Conservation (phyloP, 2,888 invertebrate species). For the Halictus ligatus region DNA sequence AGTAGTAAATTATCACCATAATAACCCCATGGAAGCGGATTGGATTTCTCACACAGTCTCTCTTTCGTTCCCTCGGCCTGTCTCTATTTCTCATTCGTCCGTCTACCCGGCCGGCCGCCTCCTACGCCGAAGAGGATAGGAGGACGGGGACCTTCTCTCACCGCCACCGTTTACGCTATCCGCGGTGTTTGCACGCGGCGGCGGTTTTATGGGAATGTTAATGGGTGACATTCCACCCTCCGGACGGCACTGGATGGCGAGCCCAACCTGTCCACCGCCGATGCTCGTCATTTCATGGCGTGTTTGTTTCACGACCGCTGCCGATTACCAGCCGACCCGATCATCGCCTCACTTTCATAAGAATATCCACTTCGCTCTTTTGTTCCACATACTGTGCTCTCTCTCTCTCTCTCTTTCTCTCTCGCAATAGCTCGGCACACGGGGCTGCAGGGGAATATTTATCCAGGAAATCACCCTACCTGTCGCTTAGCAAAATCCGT, state of each 20-base stretch:
- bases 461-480: no score
- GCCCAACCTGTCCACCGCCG: constrained; percentile 35
- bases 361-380: constrained; percentile 11
- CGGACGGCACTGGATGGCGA: constrained; percentile 17
- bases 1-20: constrained; percentile 82
- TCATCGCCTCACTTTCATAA: constrained; percentile 41
- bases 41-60: constrained; percentile 81
- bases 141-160: constrained; percentile 43
- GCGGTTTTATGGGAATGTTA: constrained; percentile 82
- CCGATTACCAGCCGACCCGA: constrained; percentile 54
- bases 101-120: constrained; percentile 45
- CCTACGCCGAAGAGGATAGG: constrained; percentile 42
- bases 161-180: constrained; percentile 76
- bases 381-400: neutral
- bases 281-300: constrained; percentile 71
- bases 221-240: constrained; percentile 82
- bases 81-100: constrained; percentile 51
- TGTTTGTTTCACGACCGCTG: constrained; percentile 70
- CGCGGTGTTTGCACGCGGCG: constrained; percentile 79
- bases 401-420: neutral
- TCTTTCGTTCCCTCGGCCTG: constrained; percentile 42
- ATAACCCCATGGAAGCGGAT: constrained; percentile 81
- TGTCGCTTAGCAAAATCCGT: no score
- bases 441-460: neutral
- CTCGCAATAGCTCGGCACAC: neutral